Base-by-base conservation (phyloP, 2,888 invertebrate species). In the Drosophila aldrichi region DNA sequence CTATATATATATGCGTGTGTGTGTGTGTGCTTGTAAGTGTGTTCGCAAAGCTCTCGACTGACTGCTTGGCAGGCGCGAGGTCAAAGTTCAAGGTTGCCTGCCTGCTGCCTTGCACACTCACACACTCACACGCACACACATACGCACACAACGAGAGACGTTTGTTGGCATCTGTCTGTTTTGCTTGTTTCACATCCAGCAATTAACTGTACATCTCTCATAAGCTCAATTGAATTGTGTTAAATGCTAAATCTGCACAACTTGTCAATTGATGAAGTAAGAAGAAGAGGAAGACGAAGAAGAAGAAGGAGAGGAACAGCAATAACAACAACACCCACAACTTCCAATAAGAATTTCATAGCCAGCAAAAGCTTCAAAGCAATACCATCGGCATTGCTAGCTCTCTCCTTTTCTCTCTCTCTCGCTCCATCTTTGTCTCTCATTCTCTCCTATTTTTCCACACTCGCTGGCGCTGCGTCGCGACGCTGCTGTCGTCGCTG, bases 51-150 rank as follows among this genome's bases (percentile, higher is more conserved):
- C 57, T 55, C 65, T 69, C 44, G n/a, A 44, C 44, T 22, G 72
- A 18, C 44, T 25, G 55, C 51, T 41, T 34, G 41, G 32, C 43
- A 40, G 34, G 55, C 51, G 57, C 74, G 74, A 85, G 89, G 86
- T 86, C 86, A 86, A 88, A 86, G 88, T 89, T 86, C 89, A 86
- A 86, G 86, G 86, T 89, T 88, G 89, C 60, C 60, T 32, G 48
- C n/a, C 48, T 82, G 89, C 48, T 82, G 89, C 59, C 61, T 43
- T 12, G 12, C 43, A 20, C 44, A 16, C 44, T 25, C 44, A 43
- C 43, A 20, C 18, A 41, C 18, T 10, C 20, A 43, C 5, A 55
- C 61, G 44, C 46, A 44, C 52, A 49, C 34, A 20, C 32, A 51
- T 22, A 29, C n/a, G n/a, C 44, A 51, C 61, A 44, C 46, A 40